A percentile compares a stretch with the other conserved stretches of the same genome.
phyloP scores from a whole-genome alignment of 2,113 vertebrate genomes.

The Pica pica region DNA sequence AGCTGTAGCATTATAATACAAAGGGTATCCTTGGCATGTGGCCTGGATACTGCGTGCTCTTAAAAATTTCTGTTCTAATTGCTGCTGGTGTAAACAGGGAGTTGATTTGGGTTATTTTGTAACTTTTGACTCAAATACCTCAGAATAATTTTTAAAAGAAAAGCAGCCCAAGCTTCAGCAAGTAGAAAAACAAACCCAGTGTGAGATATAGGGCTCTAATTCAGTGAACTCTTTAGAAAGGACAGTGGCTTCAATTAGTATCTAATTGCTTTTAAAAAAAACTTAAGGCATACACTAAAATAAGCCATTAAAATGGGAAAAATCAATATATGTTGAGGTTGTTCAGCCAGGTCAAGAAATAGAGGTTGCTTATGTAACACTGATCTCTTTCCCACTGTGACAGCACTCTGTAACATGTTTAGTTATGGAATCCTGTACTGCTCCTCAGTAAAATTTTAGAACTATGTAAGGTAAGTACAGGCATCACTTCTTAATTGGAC shows the following conservation, averaged over 20 bases:
- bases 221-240: background rate
- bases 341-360: conserved; percentile 48
- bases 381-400: conserved; percentile 12
- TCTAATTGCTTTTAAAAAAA: conserved; percentile 31
- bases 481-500: background rate
- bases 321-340: conserved; percentile 40
- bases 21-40: background rate
- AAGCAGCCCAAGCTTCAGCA: background rate
- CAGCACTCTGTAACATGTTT: background rate
- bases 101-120: background rate
- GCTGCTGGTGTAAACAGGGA: background rate
- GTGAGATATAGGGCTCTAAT: background rate
- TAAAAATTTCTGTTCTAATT: background rate
- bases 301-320: conserved; percentile 32
- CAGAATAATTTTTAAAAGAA: background rate
- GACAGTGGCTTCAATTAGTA: conserved; percentile 5
- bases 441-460: background rate
- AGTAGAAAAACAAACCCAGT: background rate
- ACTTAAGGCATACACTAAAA: background rate
- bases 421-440: background rate
- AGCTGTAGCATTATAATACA: background rate
- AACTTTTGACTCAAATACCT: background rate
- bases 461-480: background rate
- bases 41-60: background rate
- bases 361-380: conserved; percentile 18